Evolutionary conservation across 2,797 vertebrate species (phyloP), one percentile per base, ranked within the genome.

Genomic region (Pseudomugil tenellus): DNA sequence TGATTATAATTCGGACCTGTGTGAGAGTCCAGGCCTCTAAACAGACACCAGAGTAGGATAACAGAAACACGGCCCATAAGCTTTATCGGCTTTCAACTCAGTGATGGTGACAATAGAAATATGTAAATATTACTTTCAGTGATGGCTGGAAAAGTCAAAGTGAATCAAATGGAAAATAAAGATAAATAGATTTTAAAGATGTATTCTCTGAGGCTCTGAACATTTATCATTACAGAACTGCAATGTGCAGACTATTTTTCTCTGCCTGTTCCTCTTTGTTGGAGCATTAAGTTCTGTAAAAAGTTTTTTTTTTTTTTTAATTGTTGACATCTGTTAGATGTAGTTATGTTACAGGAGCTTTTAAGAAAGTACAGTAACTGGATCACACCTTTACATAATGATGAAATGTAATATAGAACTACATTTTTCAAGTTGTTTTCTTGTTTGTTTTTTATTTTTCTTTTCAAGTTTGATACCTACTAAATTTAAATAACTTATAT

Each of bases 41-140:
- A 82, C 77, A 55, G 56, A 74, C 58, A 53, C 51, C 58, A 32
- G 17, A 74, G 12, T 26, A 11, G 26, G 61, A 73, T 63, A 71
- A 39, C 0, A 3, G 28, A 29, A 37, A 43, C 63, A 9, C 37
- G 69, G 72, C 61, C 70, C 76, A 14, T 64, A 70, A 37, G 54
- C 34, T 48, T 63, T 39, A 56, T 39, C 28, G 48, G 56, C 16
- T 67, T 63, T 32, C 6, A 23, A 4, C 54, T 76, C 41, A 51
- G 66, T 2, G 14, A 56, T 16, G 62, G 70, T 16, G 17, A 58
- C 68, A 70, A 65, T 57, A 71, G 67, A 32, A 67, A 57, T 13
- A 58, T 48, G 31, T 37, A 79, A 12, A 8, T 8, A 5, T 10
- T 35, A 19, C 5, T 6, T 39, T 34, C 41, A 41, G 5, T 31